phyloP scores from a whole-genome alignment of 2,797 vertebrate species.

The Tauraco hartlaubi region DNA sequence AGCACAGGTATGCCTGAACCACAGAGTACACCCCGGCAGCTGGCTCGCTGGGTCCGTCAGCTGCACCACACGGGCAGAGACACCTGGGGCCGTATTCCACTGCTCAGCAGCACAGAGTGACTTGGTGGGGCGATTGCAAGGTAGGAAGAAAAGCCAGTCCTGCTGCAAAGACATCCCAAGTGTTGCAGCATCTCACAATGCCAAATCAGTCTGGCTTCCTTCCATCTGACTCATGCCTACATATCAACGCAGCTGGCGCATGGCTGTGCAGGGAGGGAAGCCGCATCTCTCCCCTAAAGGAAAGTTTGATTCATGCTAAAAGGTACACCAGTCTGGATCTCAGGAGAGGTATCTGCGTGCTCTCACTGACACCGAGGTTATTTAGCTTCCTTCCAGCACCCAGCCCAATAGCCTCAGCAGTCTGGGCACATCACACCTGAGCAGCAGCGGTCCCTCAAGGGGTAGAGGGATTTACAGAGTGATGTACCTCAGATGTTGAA shows the following conservation, averaged over 20 bases:
- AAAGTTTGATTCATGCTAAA: background rate
- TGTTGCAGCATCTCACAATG: background rate
- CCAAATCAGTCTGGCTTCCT: background rate
- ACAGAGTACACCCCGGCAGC: accelerated
- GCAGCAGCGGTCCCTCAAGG: background rate
- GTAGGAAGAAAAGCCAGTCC: background rate
- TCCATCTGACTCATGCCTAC: background rate
- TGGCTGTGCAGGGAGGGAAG: background rate
- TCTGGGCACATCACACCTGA: background rate
- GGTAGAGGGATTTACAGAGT: background rate
- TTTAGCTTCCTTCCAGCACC: background rate
- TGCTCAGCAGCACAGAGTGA: accelerated
- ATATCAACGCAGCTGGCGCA: background rate
- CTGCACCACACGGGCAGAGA: background rate
- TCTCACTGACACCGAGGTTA: background rate
- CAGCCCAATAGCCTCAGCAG: background rate
- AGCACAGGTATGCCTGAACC: background rate
- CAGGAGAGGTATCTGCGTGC: background rate
- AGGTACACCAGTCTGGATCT: background rate
- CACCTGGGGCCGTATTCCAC: background rate
- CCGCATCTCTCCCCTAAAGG: background rate
- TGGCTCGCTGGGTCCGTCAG: background rate
- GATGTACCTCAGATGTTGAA: background rate
- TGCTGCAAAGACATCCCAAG: background rate
- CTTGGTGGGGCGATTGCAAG: accelerated